These are phyloP conservation scores for Centrocercus urophasianus DNA, from an alignment of 2,113 vertebrate genomes.

Conservation along the genomic window DNA sequence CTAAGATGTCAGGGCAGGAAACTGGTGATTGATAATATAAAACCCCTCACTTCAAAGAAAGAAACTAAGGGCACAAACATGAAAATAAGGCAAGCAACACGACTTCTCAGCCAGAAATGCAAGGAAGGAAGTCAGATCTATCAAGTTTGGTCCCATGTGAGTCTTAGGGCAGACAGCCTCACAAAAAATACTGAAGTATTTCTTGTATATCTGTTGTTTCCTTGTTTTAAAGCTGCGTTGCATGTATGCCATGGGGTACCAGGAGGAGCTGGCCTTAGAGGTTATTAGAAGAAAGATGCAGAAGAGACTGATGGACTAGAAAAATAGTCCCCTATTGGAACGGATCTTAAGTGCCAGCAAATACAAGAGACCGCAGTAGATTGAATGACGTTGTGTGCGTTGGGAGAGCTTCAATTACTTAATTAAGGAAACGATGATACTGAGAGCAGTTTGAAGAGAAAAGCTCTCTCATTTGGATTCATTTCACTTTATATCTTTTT, in stretches of 20 bases:
- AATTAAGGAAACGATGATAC: conserved; percentile 72
- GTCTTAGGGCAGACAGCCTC: neutral
- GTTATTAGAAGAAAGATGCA: conserved; percentile 19
- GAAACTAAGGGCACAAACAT: neutral
- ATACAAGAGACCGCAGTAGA: neutral
- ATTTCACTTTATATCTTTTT: conserved; percentile 74
- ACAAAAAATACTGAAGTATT: neutral
- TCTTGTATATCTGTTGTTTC: neutral
- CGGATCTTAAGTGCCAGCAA: conserved; percentile 13
- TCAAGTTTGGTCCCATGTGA: neutral
- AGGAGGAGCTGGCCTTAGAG: conserved; percentile 28
- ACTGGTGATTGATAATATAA: neutral
- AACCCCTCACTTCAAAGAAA: neutral
- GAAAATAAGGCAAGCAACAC: neutral
- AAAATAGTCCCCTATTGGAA: conserved; percentile 21
- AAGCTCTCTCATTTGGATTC: conserved; percentile 70
- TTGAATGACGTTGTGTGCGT: conserved; percentile 53
- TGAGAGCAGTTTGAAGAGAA: conserved; percentile 24
- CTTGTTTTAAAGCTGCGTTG: neutral
- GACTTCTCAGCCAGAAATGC: neutral
- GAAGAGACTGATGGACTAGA: conserved; percentile 21
- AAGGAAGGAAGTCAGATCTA: neutral
- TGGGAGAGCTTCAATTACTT: conserved; percentile 73
- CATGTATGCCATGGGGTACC: neutral
- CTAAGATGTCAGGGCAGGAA: neutral